Conservation (phyloP, 1,140 invertebrate species). For the Nasonia longicornis region DNA sequence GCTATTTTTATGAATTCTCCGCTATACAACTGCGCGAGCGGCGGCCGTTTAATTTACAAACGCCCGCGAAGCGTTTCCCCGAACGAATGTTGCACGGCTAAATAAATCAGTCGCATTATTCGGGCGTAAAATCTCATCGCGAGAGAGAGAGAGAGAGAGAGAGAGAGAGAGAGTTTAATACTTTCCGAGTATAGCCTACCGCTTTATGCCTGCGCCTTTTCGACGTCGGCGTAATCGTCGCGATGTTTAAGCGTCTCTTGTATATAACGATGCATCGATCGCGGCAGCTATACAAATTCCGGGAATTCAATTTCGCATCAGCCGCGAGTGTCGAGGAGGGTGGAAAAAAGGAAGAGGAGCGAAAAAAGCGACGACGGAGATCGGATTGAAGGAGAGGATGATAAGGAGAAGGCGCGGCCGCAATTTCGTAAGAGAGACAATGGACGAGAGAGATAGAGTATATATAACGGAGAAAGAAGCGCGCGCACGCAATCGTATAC, state of each 20-base stretch:
- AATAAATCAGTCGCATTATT: neutral
- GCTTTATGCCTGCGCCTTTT: too few species aligned
- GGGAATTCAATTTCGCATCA: neutral
- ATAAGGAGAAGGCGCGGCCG: conserved; percentile 21
- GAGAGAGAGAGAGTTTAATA: too few species aligned
- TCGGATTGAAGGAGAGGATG: conserved; percentile 19
- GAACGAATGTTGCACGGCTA: neutral
- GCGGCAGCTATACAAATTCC: neutral
- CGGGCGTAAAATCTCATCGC: neutral
- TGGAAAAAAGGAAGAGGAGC: neutral
- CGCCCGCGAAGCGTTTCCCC: neutral
- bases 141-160: too few species aligned
- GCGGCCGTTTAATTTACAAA: neutral
- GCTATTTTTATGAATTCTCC: neutral
- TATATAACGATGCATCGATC: too few species aligned
- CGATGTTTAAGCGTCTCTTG: too few species aligned
- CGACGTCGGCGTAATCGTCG: too few species aligned
- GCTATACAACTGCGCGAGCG: too few species aligned
- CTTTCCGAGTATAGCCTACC: too few species aligned
- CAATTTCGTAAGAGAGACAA: conserved; percentile 30
- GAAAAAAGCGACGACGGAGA: neutral
- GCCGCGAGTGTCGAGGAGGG: neutral
- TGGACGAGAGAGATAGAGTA: neutral
- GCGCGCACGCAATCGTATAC: neutral
- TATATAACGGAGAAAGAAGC: conserved; percentile 22